Evolutionary conservation across 1,140 invertebrate genomes (phyloP).

Genomic region (Brachionus rotundiformis): DNA sequence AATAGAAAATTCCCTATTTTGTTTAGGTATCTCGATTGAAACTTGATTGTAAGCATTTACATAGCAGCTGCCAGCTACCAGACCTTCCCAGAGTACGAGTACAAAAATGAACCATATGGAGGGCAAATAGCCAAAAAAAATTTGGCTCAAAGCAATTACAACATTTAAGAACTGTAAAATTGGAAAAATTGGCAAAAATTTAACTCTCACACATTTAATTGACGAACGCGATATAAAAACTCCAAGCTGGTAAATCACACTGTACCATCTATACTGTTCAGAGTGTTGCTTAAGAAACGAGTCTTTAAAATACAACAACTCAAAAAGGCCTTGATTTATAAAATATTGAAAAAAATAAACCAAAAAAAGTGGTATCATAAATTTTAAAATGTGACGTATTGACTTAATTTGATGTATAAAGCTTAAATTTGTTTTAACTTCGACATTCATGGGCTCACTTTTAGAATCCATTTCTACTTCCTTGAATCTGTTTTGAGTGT

Average conservation of each 20-base stretch:
- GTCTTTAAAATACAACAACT: conserved; percentile 72
- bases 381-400: conserved; percentile 69
- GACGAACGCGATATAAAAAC: conserved; percentile 83
- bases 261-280: conserved; percentile 72
- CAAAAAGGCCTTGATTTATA: conserved; percentile 84
- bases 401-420: conserved; percentile 15
- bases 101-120: conserved; percentile 74
- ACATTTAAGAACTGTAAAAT: conserved; percentile 71
- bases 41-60: conserved; percentile 68
- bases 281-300: conserved; percentile 68
- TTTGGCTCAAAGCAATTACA: conserved; percentile 67
- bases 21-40: conserved; percentile 57
- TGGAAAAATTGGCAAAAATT: conserved; percentile 74
- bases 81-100: conserved; percentile 77
- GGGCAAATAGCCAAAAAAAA: conserved; percentile 73
- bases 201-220: conserved; percentile 73
- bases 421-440: neutral
- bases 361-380: conserved; percentile 76
- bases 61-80: conserved; percentile 79
- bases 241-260: conserved; percentile 75
- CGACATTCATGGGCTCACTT: neutral
- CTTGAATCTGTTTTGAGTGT: neutral
- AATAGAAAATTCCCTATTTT: conserved; percentile 66
- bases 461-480: neutral
- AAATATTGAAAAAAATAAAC: conserved; percentile 87